These are phyloP conservation scores for Agrochola litura DNA, from an alignment of 2,888 invertebrate genomes.

Conservation along the genomic window DNA sequence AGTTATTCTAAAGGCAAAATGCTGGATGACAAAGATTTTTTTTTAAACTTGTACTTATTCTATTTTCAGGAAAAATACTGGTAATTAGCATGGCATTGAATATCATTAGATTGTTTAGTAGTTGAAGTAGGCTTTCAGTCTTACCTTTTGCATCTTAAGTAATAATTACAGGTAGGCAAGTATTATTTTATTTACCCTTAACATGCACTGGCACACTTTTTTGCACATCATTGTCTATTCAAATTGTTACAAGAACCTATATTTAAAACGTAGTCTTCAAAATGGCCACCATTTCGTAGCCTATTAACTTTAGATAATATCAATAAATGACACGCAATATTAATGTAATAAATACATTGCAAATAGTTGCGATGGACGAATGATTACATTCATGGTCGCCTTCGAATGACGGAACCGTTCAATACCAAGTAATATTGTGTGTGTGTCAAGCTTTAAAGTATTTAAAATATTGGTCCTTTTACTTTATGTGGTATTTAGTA, in stretches of 20 bases:
- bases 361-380: slow-evolving; percentile 47
- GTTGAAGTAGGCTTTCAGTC: background rate
- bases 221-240: background rate
- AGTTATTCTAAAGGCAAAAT: background rate
- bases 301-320: slow-evolving; percentile 54
- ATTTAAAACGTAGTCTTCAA: slow-evolving; percentile 28
- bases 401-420: slow-evolving; percentile 46
- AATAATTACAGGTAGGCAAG: background rate
- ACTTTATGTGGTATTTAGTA: slow-evolving; percentile 12
- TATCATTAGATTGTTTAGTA: background rate
- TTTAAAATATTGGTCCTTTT: slow-evolving; percentile 39
- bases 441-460: background rate
- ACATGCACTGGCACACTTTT: background rate
- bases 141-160: background rate
- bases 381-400: slow-evolving; percentile 31
- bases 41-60: background rate
- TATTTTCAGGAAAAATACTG: background rate
- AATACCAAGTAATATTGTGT: slow-evolving; percentile 7
- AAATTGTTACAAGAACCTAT: slow-evolving; percentile 2
- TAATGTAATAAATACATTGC: slow-evolving; percentile 41
- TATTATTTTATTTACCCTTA: background rate
- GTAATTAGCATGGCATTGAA: background rate
- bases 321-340: slow-evolving; percentile 50
- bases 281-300: slow-evolving; percentile 39
- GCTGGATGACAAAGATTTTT: background rate